Base-by-base conservation (phyloP, 2,797 vertebrate genomes). In the Gymnoscopelus microlampas region DNA sequence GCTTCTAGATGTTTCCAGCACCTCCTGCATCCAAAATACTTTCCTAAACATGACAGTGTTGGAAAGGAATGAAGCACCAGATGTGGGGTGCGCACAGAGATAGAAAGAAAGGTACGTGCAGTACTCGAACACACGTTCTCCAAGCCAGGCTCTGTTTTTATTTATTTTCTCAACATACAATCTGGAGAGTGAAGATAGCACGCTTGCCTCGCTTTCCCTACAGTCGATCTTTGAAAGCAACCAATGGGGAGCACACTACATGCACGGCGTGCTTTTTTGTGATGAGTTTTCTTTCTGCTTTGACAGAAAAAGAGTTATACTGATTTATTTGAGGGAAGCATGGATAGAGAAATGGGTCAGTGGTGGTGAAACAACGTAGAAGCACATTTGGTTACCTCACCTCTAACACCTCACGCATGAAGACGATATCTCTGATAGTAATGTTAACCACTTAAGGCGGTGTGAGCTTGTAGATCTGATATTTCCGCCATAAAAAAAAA, bases 21-120 rank as follows among this genome's bases (percentile, higher is more conserved):
- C 63, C 70, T 76, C 49, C 61, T 51, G 23, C 60, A 60, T 71
- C 70, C 69, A 56, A 72, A 73, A 78, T 72, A 62, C 59, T 74
- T 87, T 87, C 79, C 78, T 63, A 68, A 86, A 81, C 61, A 81
- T 90, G 85, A 89, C 85, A 68, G 74, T 55, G 79, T 15, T 64
- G 19, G 63, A 85, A 73, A 87, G 85, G 86, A 92, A 92, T 91
- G 85, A 87, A 51, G 63, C 62, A 35, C 73, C 90, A 91, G 87
- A 92, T 91, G 88, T 88, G 82, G 48, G 35, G 7, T 53, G 64
- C 62, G 70, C 53, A 56, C 55, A 61, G 4, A 77, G 78, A 87
- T 55, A 76, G 75, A 76, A 76, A 73, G 79, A 77, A 78, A 71
- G 56, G 59, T 77, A 67, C 44, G 29, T 19, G 48, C 19, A 47